These are phyloP conservation scores for Portunus trituberculatus DNA, from an alignment of 1,140 invertebrate species.

Conservation along the genomic window DNA sequence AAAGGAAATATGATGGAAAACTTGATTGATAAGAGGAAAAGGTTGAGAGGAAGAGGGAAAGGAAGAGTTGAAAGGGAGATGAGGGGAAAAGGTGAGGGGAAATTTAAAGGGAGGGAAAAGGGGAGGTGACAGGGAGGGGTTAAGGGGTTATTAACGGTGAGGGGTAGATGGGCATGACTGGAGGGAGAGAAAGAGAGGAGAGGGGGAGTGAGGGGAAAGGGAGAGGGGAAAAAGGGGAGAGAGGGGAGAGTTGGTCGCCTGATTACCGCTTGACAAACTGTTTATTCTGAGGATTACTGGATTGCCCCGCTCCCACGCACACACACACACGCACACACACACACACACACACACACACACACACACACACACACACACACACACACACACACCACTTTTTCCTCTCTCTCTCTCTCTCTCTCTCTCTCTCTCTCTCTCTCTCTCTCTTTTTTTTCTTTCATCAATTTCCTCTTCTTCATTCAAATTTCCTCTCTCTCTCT, in stretches of 20 bases:
- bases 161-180: not conserved
- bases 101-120: too few relatives aligned
- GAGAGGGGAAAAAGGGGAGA: not conserved
- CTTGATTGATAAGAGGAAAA: too few relatives aligned
- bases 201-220: not conserved
- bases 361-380: too few relatives aligned
- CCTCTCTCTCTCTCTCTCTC: too few relatives aligned
- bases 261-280: constrained; percentile 76
- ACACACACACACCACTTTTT: too few relatives aligned
- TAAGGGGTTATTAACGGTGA: not conserved
- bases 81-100: too few relatives aligned
- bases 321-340: not conserved
- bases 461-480: not conserved
- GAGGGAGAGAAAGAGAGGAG: not conserved
- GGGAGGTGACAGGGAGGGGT: not conserved
- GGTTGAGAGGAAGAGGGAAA: too few relatives aligned
- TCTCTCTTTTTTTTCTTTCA: not conserved
- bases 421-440: too few relatives aligned
- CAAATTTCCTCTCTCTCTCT: too few relatives aligned
- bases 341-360: constrained; percentile 26
- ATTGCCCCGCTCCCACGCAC: constrained; percentile 63
- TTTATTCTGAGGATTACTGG: constrained; percentile 74
- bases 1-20: too few relatives aligned
- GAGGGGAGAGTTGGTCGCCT: constrained; percentile 49
- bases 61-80: too few relatives aligned